Evolutionary conservation across 2,888 invertebrate genomes (phyloP).

Genomic region (Sphinx pinastri): DNA sequence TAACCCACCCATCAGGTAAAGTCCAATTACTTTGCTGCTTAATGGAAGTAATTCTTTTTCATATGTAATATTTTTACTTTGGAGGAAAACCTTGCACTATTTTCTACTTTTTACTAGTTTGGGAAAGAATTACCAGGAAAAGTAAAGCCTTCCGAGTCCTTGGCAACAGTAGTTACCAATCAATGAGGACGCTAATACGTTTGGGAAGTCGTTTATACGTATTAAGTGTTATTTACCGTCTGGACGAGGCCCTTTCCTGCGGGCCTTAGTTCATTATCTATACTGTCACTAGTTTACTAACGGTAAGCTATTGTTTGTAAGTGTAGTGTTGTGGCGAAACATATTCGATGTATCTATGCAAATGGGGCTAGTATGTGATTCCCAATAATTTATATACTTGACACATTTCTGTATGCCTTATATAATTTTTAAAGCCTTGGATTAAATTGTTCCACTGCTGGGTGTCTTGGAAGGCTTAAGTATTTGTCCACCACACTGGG

Average conservation of each 20-base stretch:
- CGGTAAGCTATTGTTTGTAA: neutral
- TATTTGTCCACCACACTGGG: no score
- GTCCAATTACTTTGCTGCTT: no score
- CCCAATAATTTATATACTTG: neutral
- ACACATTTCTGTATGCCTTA: no score
- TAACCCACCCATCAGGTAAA: no score
- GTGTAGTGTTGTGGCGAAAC: neutral
- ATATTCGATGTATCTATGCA: neutral
- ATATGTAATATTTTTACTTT: no score
- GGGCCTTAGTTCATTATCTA: conserved; percentile 9
- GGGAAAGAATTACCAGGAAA: neutral
- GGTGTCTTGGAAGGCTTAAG: no score
- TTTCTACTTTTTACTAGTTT: no score
- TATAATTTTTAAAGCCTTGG: no score
- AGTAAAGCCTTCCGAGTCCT: neutral
- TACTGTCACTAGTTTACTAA: neutral
- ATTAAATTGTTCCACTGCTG: no score
- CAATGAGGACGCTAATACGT: conserved; percentile 10
- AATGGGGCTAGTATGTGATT: neutral
- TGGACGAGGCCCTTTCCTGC: neutral
- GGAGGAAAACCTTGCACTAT: no score
- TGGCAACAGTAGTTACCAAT: neutral
- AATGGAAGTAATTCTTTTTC: no score
- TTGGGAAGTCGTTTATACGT: neutral
- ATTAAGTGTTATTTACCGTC: neutral